Percentiles rank a stretch among this genome's conserved stretches.
Evolutionary conservation across 64 coral and sea anemone genomes (phyloP).

Genomic region (Stichodactyla helianthus): DNA sequence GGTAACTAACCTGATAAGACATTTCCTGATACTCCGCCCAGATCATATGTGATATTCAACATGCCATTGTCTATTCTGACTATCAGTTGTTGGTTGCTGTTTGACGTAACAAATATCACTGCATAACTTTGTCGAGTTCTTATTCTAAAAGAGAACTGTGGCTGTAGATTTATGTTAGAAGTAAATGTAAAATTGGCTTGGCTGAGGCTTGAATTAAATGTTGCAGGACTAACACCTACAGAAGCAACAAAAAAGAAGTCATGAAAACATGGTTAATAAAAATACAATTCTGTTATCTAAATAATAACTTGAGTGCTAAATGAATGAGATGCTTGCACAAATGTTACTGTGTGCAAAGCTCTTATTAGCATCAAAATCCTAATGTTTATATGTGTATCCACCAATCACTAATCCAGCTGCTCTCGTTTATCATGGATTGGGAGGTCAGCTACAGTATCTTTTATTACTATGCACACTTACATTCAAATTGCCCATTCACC

Average conservation of each 20-base stretch:
- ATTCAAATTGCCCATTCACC: slow-evolving; percentile 68
- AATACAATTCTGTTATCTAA: too few relatives aligned
- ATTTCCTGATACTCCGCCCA: slow-evolving; percentile 5
- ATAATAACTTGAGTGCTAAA: too few relatives aligned
- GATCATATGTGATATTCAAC: slow-evolving; percentile 5
- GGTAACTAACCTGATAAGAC: slow-evolving; percentile 24
- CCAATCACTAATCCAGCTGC: too few relatives aligned
- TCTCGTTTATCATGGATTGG: too few relatives aligned
- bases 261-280: neutral
- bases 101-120: slow-evolving; percentile 9
- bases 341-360: too few relatives aligned
- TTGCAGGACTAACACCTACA: slow-evolving; percentile 39
- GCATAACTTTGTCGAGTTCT: slow-evolving; percentile 23
- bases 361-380: too few relatives aligned
- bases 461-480: slow-evolving; percentile 31
- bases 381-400: too few relatives aligned
- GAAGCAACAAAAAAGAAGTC: neutral
- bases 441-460: too few relatives aligned
- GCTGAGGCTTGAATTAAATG: slow-evolving; percentile 44
- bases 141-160: slow-evolving; percentile 5
- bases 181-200: slow-evolving; percentile 17
- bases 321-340: too few relatives aligned
- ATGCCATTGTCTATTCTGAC: slow-evolving; percentile 10
- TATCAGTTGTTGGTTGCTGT: neutral
- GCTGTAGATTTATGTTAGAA: slow-evolving; percentile 14